Evolutionary conservation across 2,113 vertebrate genomes (phyloP).

Genomic region (Macrotus californicus): DNA sequence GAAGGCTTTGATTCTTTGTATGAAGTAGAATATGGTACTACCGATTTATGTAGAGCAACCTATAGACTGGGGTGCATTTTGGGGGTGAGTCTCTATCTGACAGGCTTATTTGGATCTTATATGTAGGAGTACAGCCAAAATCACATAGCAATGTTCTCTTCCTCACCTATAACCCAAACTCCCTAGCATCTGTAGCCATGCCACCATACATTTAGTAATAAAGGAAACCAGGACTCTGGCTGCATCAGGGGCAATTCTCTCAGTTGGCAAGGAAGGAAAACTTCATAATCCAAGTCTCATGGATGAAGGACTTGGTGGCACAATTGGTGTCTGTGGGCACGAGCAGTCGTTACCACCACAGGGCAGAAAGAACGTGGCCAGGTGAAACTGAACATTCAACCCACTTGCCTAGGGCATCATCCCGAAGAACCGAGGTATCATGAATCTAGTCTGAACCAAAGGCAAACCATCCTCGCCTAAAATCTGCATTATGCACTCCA

Average conservation of each 20-base stretch:
- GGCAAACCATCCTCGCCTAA: not conserved
- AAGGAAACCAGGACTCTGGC: not conserved
- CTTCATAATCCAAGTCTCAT: not conserved
- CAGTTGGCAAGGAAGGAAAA: not conserved
- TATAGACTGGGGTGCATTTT: not conserved
- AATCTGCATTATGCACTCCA: not conserved
- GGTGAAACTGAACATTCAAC: not conserved
- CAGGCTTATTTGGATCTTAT: not conserved
- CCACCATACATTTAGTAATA: not conserved
- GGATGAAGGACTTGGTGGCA: not conserved
- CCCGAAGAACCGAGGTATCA: not conserved
- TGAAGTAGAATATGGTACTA: not conserved
- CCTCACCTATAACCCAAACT: not conserved
- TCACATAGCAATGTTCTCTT: not conserved
- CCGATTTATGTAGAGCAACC: not conserved
- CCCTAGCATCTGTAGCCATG: accelerated
- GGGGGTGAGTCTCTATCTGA: not conserved
- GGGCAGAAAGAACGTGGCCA: not conserved
- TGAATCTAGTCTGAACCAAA: not conserved
- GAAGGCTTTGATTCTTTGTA: not conserved
- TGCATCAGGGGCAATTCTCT: not conserved
- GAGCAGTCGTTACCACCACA: accelerated
- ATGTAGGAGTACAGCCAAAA: not conserved
- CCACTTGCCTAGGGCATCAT: not conserved
- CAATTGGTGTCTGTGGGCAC: not conserved